Evolutionary conservation across 2,113 vertebrate species (phyloP), one percentile per base, ranked within the genome.

Genomic region (Vulpes lagopus): DNA sequence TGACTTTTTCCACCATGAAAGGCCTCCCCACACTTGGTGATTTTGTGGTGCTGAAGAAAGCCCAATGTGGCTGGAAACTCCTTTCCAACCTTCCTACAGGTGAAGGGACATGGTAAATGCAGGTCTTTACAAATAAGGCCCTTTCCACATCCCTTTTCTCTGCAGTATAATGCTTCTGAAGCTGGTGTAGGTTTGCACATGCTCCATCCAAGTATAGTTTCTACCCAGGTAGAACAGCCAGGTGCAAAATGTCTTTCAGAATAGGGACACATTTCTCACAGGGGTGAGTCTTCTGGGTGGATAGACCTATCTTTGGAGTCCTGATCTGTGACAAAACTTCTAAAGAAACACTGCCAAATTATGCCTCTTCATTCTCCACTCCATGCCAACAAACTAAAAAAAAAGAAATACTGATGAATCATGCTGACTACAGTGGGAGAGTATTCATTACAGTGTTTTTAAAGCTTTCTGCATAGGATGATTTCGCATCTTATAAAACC

Each of bases 371-470:
- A 65, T 91, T 19, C 49, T 91, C 51, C 2, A 14, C 38, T 92
- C 89, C 79, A 65, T 65, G 79, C 78, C 53, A 89, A 62, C 59
- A 81, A 85, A 51, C 96, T 97, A 96, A 92, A 95, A 95, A 97
- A 43, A 35, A 90, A 96, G 59, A 97, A 69, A 91, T 27, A 3
- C 32, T 55, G 49, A 92, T 94, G 51, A 95, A 60, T 78, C 11
- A 92, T 9, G 60, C 15, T 73, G 30, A 69, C 59, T 6, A 67
- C 38, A 6, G 16, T 25, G 11, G n/a, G 4, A 69, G 9, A 80
- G 0, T 35, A 43, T 55, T 51, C 71, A 53, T 7, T 5, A 51
- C 49, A 55, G 11, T 59, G n/a, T 27, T 62, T 71, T 23, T 59
- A 27, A 14, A 59, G 12, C 20, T 91, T 82, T 91, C 14, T 93